Percentiles rank a stretch among this genome's conserved stretches.
Conservation (phyloP, 2,888 invertebrate genomes). For the Rhaphigaster nebulosa region DNA sequence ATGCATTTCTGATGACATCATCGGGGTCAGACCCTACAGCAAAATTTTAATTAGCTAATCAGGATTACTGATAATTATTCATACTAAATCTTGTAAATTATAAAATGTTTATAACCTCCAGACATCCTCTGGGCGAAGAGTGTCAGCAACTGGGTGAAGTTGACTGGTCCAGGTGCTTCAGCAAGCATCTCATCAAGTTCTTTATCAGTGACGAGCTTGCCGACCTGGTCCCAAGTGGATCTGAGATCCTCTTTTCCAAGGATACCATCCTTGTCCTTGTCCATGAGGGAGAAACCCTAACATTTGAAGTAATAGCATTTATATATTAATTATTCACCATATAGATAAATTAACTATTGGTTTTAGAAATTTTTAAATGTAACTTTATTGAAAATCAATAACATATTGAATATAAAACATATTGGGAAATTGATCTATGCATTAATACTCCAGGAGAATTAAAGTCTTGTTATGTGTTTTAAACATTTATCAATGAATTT, state of each 20-base stretch:
- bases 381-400: neutral
- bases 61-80: neutral
- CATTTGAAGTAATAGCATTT: neutral
- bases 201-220: constrained; percentile 89
- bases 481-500: neutral
- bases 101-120: constrained; percentile 72
- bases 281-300: constrained; percentile 95
- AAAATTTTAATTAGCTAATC: neutral
- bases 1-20: constrained; percentile 91
- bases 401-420: neutral
- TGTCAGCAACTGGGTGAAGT: constrained; percentile 94
- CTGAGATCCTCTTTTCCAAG: constrained; percentile 89
- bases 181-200: constrained; percentile 91
- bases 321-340: neutral
- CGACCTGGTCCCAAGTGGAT: constrained; percentile 92
- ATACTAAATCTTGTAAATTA: neutral
- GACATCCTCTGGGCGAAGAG: constrained; percentile 94
- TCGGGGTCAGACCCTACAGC: constrained; percentile 82
- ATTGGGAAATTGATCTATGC: neutral
- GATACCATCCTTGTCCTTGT: constrained; percentile 94
- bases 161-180: constrained; percentile 92
- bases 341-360: neutral
- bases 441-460: neutral
- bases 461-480: neutral
- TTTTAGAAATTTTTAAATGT: neutral